Conservation (phyloP, 2,888 invertebrate genomes). For the Megamerina dolium region DNA sequence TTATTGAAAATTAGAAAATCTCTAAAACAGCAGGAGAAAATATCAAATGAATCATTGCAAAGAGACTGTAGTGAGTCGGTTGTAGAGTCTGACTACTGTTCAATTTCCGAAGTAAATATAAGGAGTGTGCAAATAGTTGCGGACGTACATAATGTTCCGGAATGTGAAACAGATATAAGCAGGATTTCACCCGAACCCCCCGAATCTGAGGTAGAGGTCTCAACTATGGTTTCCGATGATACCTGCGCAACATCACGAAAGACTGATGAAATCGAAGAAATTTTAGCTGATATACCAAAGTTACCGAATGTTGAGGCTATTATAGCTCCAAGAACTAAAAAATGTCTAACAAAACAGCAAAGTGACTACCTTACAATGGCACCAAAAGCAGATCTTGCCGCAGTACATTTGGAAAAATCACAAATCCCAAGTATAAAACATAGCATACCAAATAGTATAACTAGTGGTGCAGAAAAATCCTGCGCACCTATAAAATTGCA, state of each 20-base stretch:
- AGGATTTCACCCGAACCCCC: conserved; percentile 15
- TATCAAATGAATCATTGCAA: conserved; percentile 28
- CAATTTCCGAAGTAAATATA: conserved; percentile 62
- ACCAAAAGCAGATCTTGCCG: conserved; percentile 19
- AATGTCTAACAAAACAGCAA: conserved; percentile 18
- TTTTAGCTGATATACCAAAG: conserved; percentile 61
- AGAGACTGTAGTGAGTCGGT: conserved; percentile 24
- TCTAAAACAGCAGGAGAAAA: conserved; percentile 33
- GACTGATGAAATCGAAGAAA: conserved; percentile 47
- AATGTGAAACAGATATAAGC: conserved; percentile 24
- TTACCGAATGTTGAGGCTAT: conserved; percentile 70
- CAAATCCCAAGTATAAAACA: too few relatives aligned
- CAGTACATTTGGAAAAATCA: neutral
- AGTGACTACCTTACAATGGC: conserved; percentile 25
- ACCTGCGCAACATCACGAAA: conserved; percentile 33
- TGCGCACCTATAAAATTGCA: conserved; percentile 23
- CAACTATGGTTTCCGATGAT: conserved; percentile 24
- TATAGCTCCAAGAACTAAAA: conserved; percentile 56
- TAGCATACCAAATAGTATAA: too few relatives aligned
- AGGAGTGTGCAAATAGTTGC: conserved; percentile 54
- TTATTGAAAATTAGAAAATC: conserved; percentile 60
- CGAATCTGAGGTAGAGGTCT: conserved; percentile 22
- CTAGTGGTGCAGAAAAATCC: too few relatives aligned
- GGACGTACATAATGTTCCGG: conserved; percentile 46
- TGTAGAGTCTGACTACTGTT: conserved; percentile 67